These are phyloP conservation scores for Talpa occidentalis DNA, from an alignment of 2,113 vertebrate genomes.

Conservation along the genomic window DNA sequence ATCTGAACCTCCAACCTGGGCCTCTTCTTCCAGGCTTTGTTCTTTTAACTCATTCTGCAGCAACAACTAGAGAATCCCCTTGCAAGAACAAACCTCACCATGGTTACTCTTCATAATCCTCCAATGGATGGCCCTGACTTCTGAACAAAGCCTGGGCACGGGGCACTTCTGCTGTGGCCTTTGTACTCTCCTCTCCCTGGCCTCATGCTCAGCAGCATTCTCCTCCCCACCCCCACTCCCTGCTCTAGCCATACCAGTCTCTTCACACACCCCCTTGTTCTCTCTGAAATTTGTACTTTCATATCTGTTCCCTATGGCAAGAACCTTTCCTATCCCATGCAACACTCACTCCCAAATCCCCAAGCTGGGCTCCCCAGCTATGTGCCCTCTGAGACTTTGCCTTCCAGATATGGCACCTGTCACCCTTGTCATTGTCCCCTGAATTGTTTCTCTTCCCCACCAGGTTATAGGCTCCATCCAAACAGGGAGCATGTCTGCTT, in stretches of 20 bases:
- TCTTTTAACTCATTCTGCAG: background rate
- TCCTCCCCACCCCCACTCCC: too few species aligned
- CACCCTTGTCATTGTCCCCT: background rate
- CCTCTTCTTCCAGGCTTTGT: background rate
- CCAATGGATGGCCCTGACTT: background rate
- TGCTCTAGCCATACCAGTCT: background rate
- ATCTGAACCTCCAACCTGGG: background rate
- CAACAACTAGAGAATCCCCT: background rate
- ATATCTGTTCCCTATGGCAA: background rate
- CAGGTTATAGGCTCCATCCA: background rate
- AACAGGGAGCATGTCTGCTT: background rate
- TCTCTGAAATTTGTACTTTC: background rate
- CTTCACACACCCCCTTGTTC: background rate
- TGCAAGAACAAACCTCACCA: background rate
- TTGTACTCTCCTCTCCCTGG: background rate
- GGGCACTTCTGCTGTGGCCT: background rate
- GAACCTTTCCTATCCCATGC: background rate
- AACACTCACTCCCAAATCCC: accelerated
- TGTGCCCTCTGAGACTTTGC: background rate
- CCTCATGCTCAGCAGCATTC: background rate
- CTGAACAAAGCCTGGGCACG: background rate
- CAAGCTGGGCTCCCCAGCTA: too few species aligned
- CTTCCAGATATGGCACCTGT: too few species aligned
- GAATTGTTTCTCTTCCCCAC: background rate
- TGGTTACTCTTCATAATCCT: background rate